phyloP scores from a whole-genome alignment of 2,797 vertebrate genomes.

The Otus scops region DNA sequence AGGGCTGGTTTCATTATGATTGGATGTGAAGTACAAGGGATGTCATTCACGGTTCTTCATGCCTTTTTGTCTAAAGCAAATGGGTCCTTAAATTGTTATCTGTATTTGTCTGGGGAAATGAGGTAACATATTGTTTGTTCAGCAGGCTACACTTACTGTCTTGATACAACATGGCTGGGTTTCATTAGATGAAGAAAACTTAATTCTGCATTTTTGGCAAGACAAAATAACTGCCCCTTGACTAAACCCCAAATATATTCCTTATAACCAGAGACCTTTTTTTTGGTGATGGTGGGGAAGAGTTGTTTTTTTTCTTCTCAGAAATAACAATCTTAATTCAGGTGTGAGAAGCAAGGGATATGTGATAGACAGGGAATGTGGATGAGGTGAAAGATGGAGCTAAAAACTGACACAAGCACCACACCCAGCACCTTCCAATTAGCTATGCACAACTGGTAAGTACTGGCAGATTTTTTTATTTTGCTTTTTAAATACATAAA shows the following conservation, averaged over 20 bases:
- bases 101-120: neutral
- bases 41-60: neutral
- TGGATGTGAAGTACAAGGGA: neutral
- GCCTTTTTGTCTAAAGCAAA: neutral
- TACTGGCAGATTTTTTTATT: neutral
- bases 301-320: neutral
- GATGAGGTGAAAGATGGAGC: neutral
- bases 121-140: neutral
- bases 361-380: neutral
- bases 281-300: fast-evolving
- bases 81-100: neutral
- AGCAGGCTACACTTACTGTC: neutral
- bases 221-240: neutral
- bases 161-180: neutral
- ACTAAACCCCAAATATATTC: neutral
- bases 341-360: neutral
- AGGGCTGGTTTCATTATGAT: neutral
- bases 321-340: neutral
- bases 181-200: neutral
- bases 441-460: neutral
- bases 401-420: neutral
- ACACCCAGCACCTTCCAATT: neutral
- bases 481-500: neutral
- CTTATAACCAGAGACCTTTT: neutral
- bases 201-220: neutral